A percentile compares a stretch with the other conserved stretches of the same genome.
These are phyloP conservation scores for Alloscopus bannaensis DNA, from an alignment of 2,888 invertebrate species.

Conservation along the genomic window DNA sequence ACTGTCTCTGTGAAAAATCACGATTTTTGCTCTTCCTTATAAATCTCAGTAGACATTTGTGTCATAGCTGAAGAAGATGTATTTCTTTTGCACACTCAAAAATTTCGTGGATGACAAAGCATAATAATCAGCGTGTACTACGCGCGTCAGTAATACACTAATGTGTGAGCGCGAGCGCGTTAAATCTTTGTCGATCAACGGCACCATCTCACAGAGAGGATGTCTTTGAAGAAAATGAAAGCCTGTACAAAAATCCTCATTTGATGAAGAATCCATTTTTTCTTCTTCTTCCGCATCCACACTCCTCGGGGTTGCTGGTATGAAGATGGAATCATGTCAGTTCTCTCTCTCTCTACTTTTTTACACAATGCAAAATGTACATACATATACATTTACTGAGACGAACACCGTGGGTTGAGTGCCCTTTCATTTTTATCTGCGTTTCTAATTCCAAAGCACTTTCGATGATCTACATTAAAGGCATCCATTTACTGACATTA, in stretches of 20 bases:
- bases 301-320: constrained; percentile 13
- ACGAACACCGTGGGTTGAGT: constrained; percentile 36
- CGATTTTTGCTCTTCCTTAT: constrained; percentile 52
- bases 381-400: neutral
- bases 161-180: too few species aligned
- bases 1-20: constrained; percentile 42
- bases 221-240: constrained; percentile 40
- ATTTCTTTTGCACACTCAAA: neutral
- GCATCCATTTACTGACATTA: too few species aligned
- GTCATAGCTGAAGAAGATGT: constrained; percentile 19
- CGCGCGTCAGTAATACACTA: neutral
- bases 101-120: constrained; percentile 2
- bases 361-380: neutral
- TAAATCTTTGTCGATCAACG: constrained; percentile 38
- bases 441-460: too few species aligned
- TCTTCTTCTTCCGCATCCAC: constrained; percentile 50
- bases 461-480: too few species aligned
- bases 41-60: constrained; percentile 25
- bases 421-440: constrained; percentile 36
- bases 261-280: constrained; percentile 11
- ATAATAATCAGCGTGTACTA: neutral
- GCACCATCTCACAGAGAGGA: constrained; percentile 10
- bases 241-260: constrained; percentile 27
- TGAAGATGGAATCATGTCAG: neutral
- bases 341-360: neutral